Conservation (phyloP, 2,113 vertebrate genomes). For the Platichthys flesus region DNA sequence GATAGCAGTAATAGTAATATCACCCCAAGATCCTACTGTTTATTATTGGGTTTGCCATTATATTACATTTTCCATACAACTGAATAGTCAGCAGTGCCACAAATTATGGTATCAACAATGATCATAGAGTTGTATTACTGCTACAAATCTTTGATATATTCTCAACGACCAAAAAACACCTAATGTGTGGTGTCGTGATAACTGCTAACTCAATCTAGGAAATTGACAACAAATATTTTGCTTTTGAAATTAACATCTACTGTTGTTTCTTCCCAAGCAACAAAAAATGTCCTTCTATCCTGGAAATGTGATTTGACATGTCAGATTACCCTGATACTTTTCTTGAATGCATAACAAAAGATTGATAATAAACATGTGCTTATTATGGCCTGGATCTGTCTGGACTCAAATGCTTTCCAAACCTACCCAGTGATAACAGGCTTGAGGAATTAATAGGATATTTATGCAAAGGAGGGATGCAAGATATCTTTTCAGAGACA, state of each 20-base stretch:
- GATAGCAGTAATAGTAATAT: not conserved
- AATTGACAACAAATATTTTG: not conserved
- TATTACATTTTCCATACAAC: not conserved
- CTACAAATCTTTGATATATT: not conserved
- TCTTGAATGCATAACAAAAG: slow-evolving; percentile 9
- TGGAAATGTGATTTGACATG: slow-evolving; percentile 1
- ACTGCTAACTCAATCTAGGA: not conserved
- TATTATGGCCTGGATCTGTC: slow-evolving; percentile 17
- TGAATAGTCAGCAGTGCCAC: not conserved
- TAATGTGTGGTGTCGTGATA: too few species aligned
- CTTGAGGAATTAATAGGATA: slow-evolving; percentile 53
- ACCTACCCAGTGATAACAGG: slow-evolving; percentile 22
- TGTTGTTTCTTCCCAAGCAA: not conserved
- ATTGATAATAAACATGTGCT: slow-evolving; percentile 22
- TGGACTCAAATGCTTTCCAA: slow-evolving; percentile 32
- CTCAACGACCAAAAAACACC: too few species aligned
- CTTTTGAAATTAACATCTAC: too few species aligned
- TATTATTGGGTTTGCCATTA: too few species aligned
- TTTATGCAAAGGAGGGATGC: slow-evolving; percentile 51
- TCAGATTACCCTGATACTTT: not conserved
- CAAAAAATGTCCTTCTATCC: not conserved
- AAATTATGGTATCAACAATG: not conserved
- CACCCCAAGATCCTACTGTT: not conserved
- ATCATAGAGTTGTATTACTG: not conserved
- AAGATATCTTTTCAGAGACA: slow-evolving; percentile 42